Percentiles rank a stretch among this genome's conserved stretches.
phyloP scores from a whole-genome alignment of 1,140 invertebrate genomes.

The Hypsibius dujardini region DNA sequence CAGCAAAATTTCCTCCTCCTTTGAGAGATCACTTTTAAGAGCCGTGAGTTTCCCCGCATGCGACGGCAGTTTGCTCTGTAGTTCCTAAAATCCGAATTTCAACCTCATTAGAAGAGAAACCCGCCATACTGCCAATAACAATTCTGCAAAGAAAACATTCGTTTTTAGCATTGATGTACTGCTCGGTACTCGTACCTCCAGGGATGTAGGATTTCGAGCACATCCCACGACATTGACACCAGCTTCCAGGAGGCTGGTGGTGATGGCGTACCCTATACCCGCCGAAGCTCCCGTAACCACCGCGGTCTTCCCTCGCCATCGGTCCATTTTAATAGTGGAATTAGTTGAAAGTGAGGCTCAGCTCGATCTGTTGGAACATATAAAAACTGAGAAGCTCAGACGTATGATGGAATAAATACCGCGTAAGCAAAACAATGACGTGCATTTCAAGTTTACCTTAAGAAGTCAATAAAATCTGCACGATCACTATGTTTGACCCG shows the following conservation, averaged over 20 bases:
- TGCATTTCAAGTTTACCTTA: too few relatives aligned
- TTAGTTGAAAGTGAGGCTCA: too few relatives aligned
- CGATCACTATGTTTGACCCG: too few relatives aligned
- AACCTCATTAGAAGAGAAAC: too few relatives aligned
- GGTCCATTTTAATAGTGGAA: constrained; percentile 38
- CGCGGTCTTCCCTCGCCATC: constrained; percentile 46
- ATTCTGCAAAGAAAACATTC: not conserved
- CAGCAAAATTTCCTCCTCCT: constrained; percentile 28
- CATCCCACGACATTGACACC: constrained; percentile 50
- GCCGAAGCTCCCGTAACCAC: constrained; percentile 52
- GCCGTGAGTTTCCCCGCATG: constrained; percentile 18
- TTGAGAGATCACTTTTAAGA: constrained; percentile 31
- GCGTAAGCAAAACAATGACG: too few relatives aligned
- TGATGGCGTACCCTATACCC: constrained; percentile 45
- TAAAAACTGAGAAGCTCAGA: too few relatives aligned
- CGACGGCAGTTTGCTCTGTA: not conserved
- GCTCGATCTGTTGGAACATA: too few relatives aligned
- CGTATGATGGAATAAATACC: too few relatives aligned
- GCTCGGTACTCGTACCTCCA: constrained; percentile 34
- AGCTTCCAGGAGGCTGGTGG: constrained; percentile 37
- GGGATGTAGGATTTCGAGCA: constrained; percentile 42
- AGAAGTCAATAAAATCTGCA: too few relatives aligned
- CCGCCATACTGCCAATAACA: not conserved
- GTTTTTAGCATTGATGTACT: not conserved
- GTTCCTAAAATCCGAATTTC: not conserved